Evolutionary conservation across 1,140 invertebrate genomes (phyloP).

Genomic region (Aradophagus sp.): DNA sequence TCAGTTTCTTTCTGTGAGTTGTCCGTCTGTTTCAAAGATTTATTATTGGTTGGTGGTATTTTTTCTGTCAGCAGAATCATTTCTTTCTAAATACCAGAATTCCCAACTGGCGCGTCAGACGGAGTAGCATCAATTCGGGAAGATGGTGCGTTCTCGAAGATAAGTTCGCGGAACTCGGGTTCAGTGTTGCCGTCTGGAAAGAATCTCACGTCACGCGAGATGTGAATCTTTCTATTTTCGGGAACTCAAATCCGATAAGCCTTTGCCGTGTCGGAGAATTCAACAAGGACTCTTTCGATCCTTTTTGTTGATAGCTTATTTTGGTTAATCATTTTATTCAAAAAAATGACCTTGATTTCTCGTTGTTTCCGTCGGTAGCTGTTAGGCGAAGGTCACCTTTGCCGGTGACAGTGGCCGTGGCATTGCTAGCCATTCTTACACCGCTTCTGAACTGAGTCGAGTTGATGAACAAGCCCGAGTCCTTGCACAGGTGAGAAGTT

Average conservation of each 20-base stretch:
- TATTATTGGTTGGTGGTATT: no score
- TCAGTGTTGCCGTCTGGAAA: neutral
- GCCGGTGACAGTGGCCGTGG: slow-evolving; percentile 17
- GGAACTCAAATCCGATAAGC: neutral
- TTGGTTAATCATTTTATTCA: neutral
- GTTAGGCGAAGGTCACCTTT: slow-evolving; percentile 46
- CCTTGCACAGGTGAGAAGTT: slow-evolving; percentile 26
- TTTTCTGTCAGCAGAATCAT: no score
- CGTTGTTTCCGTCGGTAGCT: slow-evolving; percentile 2
- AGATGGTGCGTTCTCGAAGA: neutral
- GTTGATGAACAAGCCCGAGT: slow-evolving; percentile 1
- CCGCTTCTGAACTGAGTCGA: neutral
- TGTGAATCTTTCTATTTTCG: neutral
- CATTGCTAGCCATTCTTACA: slow-evolving; percentile 17
- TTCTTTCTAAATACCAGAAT: no score
- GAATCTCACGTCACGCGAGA: neutral
- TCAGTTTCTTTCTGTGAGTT: no score
- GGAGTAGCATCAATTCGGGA: neutral
- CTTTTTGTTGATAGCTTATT: slow-evolving; percentile 1
- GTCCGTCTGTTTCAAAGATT: no score
- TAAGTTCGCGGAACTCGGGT: neutral
- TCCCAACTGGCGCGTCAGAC: no score
- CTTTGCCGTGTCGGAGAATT: neutral
- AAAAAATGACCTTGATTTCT: neutral
- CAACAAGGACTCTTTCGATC: slow-evolving; percentile 2